Base-by-base conservation (phyloP, 2,797 vertebrate genomes). In the Spea hammondii region DNA sequence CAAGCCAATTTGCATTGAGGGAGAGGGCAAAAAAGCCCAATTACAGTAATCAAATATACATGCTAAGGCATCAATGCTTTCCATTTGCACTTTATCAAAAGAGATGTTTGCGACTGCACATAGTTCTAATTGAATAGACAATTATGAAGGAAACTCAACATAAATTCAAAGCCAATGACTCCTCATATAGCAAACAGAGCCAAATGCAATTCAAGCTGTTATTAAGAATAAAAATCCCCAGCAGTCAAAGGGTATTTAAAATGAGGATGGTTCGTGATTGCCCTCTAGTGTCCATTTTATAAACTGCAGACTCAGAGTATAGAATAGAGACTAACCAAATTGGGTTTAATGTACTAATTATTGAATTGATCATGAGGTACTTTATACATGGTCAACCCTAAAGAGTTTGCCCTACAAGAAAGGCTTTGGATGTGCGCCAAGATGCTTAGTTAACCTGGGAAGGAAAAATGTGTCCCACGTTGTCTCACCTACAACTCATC, bases 1-100 rank as follows among this genome's bases (percentile, higher is more conserved):
- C 59, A 62, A 62, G 59, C 12, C n/a, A 62, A 62, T 62, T 62
- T 62, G 59, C 14, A 62, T n/a, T 10, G n/a, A 59, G 55, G n/a
- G 55, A 59, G 11, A 59, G 55, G n/a, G 59, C 59, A 62, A 14
- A 62, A 4, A 17, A 62, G 59, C 5, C n/a, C 12, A 0, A 17
- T 62, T 32, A 12, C 59, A 2, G n/a, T 62, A 5, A 62, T 62
- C 7, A 6, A 32, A 62, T 32, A 3, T 6, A 17, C 59, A 62
- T 62, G 59, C 32, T 62, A 2, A 3, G 12, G n/a, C 59, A 17
- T 17, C n/a, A 62, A 32, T 8, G 59, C 32, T n/a, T 62, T 44
- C 32, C 59, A 9, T 62, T 62, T 62, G 32, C 59, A 62, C 59
- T 62, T 4, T 62, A 7, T 6, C 7, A 59, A 59, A 59, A 59